A percentile compares a stretch with the other conserved stretches of the same genome.
Conservation (phyloP, 2,888 invertebrate species). For the Perizoma affinitatum region DNA sequence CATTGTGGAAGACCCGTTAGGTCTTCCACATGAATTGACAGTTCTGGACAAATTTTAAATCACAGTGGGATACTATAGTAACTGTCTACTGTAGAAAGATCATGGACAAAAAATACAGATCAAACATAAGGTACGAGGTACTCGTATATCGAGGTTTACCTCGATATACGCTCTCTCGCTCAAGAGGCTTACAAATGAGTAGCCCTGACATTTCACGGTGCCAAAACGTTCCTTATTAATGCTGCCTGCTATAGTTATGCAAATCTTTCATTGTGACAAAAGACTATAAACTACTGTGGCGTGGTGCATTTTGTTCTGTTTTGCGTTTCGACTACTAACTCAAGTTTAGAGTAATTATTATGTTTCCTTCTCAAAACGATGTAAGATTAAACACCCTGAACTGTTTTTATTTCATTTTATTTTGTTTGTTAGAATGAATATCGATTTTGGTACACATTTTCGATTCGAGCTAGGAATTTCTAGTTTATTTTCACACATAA, state of each 20-base stretch:
- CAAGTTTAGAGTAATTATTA: background rate
- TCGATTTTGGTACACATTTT: too few species aligned
- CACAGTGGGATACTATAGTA: too few species aligned
- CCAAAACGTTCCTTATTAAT: conserved; percentile 3
- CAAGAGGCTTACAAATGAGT: conserved; percentile 7
- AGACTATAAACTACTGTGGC: conserved; percentile 1
- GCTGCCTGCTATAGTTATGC: conserved; percentile 1
- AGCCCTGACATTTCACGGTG: conserved; percentile 1
- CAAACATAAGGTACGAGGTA: background rate
- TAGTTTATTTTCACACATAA: too few species aligned
- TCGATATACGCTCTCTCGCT: conserved; percentile 4
- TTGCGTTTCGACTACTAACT: background rate
- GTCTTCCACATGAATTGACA: too few species aligned
- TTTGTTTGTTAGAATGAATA: too few species aligned
- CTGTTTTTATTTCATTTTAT: too few species aligned
- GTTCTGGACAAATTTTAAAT: too few species aligned
- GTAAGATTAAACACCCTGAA: background rate
- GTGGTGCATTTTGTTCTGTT: conserved; percentile 2
- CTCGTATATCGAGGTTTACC: too few species aligned
- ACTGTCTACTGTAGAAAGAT: background rate
- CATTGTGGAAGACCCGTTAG: too few species aligned
- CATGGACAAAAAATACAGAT: background rate
- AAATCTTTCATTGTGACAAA: conserved; percentile 8
- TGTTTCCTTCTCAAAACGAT: background rate
- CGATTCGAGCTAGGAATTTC: too few species aligned